Evolutionary conservation across 1,140 invertebrate species (phyloP).

Genomic region (Psix sp.): DNA sequence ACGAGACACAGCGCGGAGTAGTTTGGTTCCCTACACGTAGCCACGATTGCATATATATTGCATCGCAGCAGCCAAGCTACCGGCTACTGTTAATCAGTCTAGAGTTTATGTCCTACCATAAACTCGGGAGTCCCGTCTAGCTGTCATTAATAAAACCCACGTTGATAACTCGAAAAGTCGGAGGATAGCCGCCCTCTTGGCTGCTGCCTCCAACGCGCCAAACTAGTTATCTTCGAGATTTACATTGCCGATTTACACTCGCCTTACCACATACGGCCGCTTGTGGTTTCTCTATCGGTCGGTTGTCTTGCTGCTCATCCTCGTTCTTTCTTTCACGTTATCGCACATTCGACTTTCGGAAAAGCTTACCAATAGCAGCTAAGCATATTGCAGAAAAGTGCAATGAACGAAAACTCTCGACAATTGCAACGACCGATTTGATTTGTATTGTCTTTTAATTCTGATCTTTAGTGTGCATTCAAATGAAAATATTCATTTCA

Average conservation of each 20-base stretch:
- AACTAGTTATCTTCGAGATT: slow-evolving; percentile 64
- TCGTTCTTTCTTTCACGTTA: too few relatives aligned
- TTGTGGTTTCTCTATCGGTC: slow-evolving; percentile 53
- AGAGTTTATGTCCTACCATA: slow-evolving; percentile 78
- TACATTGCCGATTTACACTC: slow-evolving; percentile 60
- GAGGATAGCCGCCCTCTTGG: slow-evolving; percentile 66
- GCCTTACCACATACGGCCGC: slow-evolving; percentile 35
- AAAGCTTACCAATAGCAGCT: too few relatives aligned
- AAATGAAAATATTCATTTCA: slow-evolving; percentile 16
- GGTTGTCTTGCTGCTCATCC: too few relatives aligned
- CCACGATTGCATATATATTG: slow-evolving; percentile 74
- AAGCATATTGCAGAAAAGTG: too few relatives aligned
- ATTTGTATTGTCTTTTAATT: neutral
- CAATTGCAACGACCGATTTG: neutral
- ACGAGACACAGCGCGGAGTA: slow-evolving; percentile 73
- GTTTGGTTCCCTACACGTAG: slow-evolving; percentile 67
- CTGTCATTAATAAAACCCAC: slow-evolving; percentile 77
- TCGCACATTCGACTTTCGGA: too few relatives aligned
- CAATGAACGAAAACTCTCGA: neutral
- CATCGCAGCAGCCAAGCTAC: slow-evolving; percentile 66
- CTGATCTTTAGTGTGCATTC: neutral
- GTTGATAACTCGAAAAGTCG: slow-evolving; percentile 78
- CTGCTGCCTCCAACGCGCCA: slow-evolving; percentile 49
- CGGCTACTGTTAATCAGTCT: slow-evolving; percentile 78
- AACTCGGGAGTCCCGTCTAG: slow-evolving; percentile 72